Evolutionary conservation across 2,888 invertebrate genomes (phyloP), one percentile per base, ranked within the genome.

Genomic region (Polyommatus icarus): DNA sequence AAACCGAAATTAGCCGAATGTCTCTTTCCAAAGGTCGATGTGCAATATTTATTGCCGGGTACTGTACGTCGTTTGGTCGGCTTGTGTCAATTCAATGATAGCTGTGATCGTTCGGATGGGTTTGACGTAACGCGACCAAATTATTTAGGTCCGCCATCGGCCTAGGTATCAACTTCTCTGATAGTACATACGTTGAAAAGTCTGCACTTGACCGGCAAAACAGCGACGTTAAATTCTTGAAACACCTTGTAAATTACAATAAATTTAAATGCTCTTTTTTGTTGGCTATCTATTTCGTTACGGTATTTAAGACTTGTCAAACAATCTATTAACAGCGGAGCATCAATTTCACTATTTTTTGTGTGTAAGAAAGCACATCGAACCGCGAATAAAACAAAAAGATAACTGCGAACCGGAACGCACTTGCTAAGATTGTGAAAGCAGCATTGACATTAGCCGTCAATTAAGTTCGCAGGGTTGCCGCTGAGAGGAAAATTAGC

Each of bases 401-500:
- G 84, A 88, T 86, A 87, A 88, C 86, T 84, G 83, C 81, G 81
- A 83, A 83, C 85, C 87, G 88, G 89, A 90, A 88, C 88, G 86
- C 81, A 83, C 81, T 83, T 82, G 83, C 84, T 84, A 80, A 83
- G 83, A 86, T 89, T 89, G 92, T 91, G 93, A 93, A 93, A 92
- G 92, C 86, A 91, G 89, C 91, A 91, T 91, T 92, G 92, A 92
- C 91, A 92, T 92, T 91, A 91, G 88, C 84, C 83, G 84, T 84
- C 89, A 90, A 91, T 92, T 91, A 91, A 86, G 84, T 86, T 76
- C 29, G n/a, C 75, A 75, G 75, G 75, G 75, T 54, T 75, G 75
- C 1, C 50, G 0, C 67, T 12, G 6, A 61, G 4, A 61, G 61
- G 61, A 61, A 61, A 61, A 61, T 24, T 59, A 20, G 7, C 24